Percentiles rank a stretch among this genome's conserved stretches.
phyloP scores from a whole-genome alignment of 2,888 invertebrate species.

The Cistogaster globosa region DNA sequence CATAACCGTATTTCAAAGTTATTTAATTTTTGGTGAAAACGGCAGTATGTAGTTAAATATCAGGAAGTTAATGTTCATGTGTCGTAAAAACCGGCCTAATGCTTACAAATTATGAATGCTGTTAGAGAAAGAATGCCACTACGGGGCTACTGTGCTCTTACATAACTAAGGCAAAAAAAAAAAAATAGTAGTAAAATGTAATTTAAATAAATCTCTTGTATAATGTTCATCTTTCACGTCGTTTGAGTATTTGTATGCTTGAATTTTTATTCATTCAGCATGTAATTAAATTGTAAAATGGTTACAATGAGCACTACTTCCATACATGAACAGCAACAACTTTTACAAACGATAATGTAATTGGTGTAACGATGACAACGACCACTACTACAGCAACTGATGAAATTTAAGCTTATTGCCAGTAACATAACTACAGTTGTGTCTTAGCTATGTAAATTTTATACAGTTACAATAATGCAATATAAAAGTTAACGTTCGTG shows the following conservation, averaged over 20 bases:
- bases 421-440: background rate
- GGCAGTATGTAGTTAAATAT: too few species aligned
- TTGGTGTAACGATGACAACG: slow-evolving; percentile 21
- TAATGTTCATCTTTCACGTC: slow-evolving; percentile 18
- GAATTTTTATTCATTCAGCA: slow-evolving; percentile 68
- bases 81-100: too few species aligned
- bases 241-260: slow-evolving; percentile 17
- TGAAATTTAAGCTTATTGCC: background rate
- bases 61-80: too few species aligned
- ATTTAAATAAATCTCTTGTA: slow-evolving; percentile 18
- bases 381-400: background rate
- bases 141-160: too few species aligned
- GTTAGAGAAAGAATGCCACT: too few species aligned
- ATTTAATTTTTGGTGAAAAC: too few species aligned
- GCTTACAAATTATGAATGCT: too few species aligned
- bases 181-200: background rate
- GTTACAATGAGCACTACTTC: slow-evolving; percentile 35
- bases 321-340: slow-evolving; percentile 20
- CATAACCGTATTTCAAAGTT: too few species aligned
- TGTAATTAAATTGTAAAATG: slow-evolving; percentile 69
- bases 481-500: too few species aligned
- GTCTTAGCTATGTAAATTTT: background rate
- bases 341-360: slow-evolving; percentile 8
- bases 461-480: too few species aligned
- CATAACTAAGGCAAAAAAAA: background rate